Evolutionary conservation across 2,888 invertebrate genomes (phyloP).

Genomic region (Cheilosia vernalis): DNA sequence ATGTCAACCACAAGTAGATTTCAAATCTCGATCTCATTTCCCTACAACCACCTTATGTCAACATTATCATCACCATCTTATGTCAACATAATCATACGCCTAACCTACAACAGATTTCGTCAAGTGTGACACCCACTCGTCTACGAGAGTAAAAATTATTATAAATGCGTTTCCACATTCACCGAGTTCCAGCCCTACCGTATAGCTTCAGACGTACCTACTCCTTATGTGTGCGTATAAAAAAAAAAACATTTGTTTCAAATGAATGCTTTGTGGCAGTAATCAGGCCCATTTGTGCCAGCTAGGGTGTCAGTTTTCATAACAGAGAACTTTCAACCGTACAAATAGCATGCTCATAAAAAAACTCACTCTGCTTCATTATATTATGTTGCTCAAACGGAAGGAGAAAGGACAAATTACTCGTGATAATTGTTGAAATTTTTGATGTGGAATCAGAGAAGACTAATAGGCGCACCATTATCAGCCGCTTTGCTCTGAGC

Average conservation of each 20-base stretch:
- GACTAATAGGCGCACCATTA: slow-evolving; percentile 38
- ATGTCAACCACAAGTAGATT: background rate
- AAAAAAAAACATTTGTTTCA: slow-evolving; percentile 25
- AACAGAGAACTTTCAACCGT: slow-evolving; percentile 37
- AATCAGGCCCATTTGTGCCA: slow-evolving; percentile 46
- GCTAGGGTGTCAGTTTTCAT: slow-evolving; percentile 36
- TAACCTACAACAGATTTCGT: background rate
- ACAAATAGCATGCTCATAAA: slow-evolving; percentile 1
- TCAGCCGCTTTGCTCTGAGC: slow-evolving; percentile 17
- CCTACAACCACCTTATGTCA: background rate
- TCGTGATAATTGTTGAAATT: slow-evolving; percentile 30
- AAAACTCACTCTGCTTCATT: slow-evolving; percentile 5
- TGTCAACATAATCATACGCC: background rate
- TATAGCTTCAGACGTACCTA: background rate
- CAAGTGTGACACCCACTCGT: slow-evolving; percentile 8
- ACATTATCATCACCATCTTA: background rate
- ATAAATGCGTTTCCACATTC: slow-evolving; percentile 12
- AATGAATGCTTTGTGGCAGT: slow-evolving; percentile 39
- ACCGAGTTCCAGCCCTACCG: background rate
- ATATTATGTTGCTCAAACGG: background rate
- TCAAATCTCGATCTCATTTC: slow-evolving; percentile 2
- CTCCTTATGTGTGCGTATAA: background rate
- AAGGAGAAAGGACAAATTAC: slow-evolving; percentile 46
- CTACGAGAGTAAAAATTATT: slow-evolving; percentile 32
- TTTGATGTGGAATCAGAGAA: slow-evolving; percentile 3